phyloP scores from a whole-genome alignment of 2,888 invertebrate genomes.

The Xestia c-nigrum region DNA sequence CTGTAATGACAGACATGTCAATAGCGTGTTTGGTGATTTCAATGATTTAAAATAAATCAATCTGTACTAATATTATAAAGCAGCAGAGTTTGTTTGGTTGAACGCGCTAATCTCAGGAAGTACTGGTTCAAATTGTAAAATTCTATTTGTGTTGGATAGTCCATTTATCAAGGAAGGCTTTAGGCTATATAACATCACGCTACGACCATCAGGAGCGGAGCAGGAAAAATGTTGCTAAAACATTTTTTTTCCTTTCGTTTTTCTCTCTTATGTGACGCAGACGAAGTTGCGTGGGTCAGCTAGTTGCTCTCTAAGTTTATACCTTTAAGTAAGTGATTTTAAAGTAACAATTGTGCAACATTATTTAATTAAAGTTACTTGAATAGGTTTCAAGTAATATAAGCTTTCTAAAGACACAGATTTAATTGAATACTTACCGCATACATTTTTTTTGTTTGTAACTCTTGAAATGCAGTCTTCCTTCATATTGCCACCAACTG shows the following conservation, averaged over 20 bases:
- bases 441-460: not conserved
- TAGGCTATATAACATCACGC: too few species aligned
- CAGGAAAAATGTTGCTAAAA: too few species aligned
- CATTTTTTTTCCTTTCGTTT: too few species aligned
- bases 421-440: not conserved
- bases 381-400: not conserved
- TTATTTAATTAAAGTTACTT: not conserved
- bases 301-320: not conserved
- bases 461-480: not conserved
- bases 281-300: too few species aligned
- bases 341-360: not conserved
- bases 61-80: too few species aligned
- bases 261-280: too few species aligned
- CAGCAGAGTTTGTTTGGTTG: too few species aligned
- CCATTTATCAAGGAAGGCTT: too few species aligned
- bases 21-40: slow-evolving; percentile 14
- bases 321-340: not conserved
- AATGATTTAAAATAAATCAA: slow-evolving; percentile 29
- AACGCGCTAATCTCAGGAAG: too few species aligned
- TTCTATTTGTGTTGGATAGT: too few species aligned
- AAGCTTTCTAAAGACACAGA: not conserved
- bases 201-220: too few species aligned
- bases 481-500: not conserved
- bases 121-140: too few species aligned
- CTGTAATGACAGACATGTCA: slow-evolving; percentile 46